Evolutionary conservation across 2,888 invertebrate species (phyloP).

Genomic region (Apoda limacodes): DNA sequence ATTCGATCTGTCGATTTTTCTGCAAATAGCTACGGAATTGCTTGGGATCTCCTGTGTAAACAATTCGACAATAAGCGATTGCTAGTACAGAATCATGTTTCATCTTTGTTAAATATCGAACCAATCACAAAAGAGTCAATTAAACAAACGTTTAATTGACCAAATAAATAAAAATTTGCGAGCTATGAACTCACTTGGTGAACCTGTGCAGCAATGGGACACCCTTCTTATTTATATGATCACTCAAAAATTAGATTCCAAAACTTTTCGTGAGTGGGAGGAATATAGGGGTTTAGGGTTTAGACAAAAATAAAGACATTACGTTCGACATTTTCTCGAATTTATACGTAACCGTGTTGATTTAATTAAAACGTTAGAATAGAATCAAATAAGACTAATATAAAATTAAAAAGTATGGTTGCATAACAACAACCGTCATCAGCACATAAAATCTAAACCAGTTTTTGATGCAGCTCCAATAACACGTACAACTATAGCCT

Average conservation of each 20-base stretch:
- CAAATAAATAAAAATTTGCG: slow-evolving; percentile 10
- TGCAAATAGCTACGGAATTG: slow-evolving; percentile 9
- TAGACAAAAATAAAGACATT: slow-evolving; percentile 2
- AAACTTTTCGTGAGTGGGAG: slow-evolving; percentile 12
- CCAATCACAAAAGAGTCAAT: slow-evolving; percentile 4
- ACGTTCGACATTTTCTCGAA: no score
- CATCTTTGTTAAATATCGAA: slow-evolving; percentile 13
- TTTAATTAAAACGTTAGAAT: no score
- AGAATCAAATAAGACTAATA: no score
- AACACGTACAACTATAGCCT: no score
- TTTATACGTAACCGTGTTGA: no score
- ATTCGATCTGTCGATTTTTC: slow-evolving; percentile 15
- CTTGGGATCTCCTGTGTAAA: slow-evolving; percentile 12
- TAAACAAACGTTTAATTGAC: slow-evolving; percentile 3
- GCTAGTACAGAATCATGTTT: slow-evolving; percentile 12
- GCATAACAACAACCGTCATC: no score
- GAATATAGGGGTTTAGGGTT: slow-evolving; percentile 6
- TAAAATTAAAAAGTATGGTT: no score
- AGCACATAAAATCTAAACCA: no score
- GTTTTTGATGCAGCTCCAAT: no score
- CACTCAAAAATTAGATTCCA: slow-evolving; percentile 7
- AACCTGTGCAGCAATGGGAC: slow-evolving; percentile 6
- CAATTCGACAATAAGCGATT: slow-evolving; percentile 13
- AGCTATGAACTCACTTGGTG: slow-evolving; percentile 7
- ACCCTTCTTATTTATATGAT: slow-evolving; percentile 8